Evolutionary conservation across 2,888 invertebrate genomes (phyloP).

Genomic region (Pseudoips prasinana): DNA sequence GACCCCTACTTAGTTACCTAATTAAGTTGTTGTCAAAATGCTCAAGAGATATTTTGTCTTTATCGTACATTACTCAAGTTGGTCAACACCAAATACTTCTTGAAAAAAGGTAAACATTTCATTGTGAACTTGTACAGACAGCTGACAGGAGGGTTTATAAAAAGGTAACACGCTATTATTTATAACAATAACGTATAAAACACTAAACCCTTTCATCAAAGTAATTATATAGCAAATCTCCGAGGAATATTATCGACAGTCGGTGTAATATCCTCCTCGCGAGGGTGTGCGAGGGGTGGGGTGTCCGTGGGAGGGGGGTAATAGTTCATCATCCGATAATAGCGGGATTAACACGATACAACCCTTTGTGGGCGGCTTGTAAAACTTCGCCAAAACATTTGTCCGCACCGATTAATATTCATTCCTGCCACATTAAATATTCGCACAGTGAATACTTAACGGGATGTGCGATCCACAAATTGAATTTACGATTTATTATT

Average conservation of each 20-base stretch:
- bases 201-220: conserved; percentile 38
- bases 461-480: conserved; percentile 16
- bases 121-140: no score
- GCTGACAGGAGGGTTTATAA: no score
- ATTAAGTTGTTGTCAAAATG: no score
- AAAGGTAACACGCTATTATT: background rate
- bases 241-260: conserved; percentile 53
- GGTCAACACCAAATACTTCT: no score
- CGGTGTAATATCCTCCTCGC: conserved; percentile 59
- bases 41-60: no score
- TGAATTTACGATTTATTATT: conserved; percentile 6
- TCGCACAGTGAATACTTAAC: conserved; percentile 48
- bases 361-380: conserved; percentile 74
- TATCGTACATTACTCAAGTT: no score
- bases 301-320: conserved; percentile 32
- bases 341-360: conserved; percentile 70
- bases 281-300: conserved; percentile 15
- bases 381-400: conserved; percentile 72
- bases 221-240: conserved; percentile 44
- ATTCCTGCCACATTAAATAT: conserved; percentile 46
- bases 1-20: no score
- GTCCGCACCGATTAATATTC: conserved; percentile 57
- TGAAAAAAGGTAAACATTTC: no score
- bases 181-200: conserved; percentile 17
- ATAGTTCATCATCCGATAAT: conserved; percentile 72